These are phyloP conservation scores for Cichlasoma orientale DNA, from an alignment of 2,797 vertebrate species.

Conservation along the genomic window DNA sequence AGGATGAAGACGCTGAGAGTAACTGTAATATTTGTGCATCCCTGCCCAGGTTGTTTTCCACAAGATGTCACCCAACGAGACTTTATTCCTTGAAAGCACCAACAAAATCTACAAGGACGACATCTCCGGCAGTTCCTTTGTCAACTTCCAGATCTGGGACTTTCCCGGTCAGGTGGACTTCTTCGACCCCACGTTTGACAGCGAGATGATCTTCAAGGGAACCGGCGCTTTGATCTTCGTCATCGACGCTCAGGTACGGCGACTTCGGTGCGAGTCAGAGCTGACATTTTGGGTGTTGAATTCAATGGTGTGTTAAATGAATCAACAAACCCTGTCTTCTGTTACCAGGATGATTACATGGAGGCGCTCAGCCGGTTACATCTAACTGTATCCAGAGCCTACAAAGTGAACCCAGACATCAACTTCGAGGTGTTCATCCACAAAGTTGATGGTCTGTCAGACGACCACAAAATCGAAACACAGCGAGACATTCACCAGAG, in stretches of 20 bases:
- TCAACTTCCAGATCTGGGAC: conserved; percentile 99
- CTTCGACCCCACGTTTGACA: conserved; percentile 98
- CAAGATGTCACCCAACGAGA: conserved; percentile 99
- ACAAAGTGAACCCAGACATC: conserved; percentile 96
- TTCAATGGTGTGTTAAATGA: neutral
- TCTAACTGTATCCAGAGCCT: conserved; percentile 95
- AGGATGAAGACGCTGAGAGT: neutral
- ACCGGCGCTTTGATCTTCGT: conserved; percentile 98
- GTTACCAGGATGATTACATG: conserved; percentile 93
- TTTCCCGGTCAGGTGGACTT: conserved; percentile 99
- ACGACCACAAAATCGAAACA: conserved; percentile 98
- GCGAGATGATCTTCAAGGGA: conserved; percentile 99
- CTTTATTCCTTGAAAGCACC: conserved; percentile 97
- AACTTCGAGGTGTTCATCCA: conserved; percentile 99
- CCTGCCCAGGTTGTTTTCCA: conserved; percentile 94
- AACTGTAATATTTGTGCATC: neutral
- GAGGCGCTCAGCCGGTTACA: conserved; percentile 93
- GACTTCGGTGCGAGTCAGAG: neutral
- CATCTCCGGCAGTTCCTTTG: conserved; percentile 98
- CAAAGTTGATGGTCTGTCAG: conserved; percentile 97
- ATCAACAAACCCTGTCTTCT: neutral
- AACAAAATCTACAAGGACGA: conserved; percentile 99
- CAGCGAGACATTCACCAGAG: conserved; percentile 97
- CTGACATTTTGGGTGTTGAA: neutral
- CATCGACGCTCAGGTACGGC: conserved; percentile 94